Evolutionary conservation across 2,888 invertebrate species (phyloP).

Genomic region (Orthosia gothica): DNA sequence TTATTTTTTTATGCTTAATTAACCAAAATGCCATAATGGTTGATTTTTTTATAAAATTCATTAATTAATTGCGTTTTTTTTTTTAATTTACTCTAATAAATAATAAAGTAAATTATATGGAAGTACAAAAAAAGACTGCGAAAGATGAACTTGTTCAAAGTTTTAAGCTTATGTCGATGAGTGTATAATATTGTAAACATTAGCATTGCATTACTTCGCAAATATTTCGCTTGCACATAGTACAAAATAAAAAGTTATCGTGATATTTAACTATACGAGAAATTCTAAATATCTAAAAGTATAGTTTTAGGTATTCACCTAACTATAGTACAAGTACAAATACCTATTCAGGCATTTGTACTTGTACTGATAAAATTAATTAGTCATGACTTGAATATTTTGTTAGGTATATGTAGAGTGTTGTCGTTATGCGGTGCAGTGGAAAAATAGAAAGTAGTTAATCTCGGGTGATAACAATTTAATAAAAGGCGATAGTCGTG

Average conservation of each 20-base stretch:
- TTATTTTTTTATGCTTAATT: too few species aligned
- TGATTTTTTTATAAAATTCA: too few species aligned
- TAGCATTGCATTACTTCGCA: conserved; percentile 14
- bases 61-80: too few species aligned
- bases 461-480: conserved; percentile 74
- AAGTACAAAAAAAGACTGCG: too few species aligned
- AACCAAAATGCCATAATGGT: too few species aligned
- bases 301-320: too few species aligned
- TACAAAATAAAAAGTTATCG: conserved; percentile 11
- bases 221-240: conserved; percentile 6
- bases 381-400: conserved; percentile 42
- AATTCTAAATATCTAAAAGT: neutral
- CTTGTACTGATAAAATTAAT: conserved; percentile 64
- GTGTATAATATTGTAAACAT: neutral
- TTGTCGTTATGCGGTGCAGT: conserved; percentile 73
- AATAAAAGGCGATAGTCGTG: conserved; percentile 63
- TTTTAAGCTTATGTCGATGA: too few species aligned
- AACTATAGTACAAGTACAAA: too few species aligned
- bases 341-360: conserved; percentile 17
- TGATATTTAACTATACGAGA: neutral
- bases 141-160: too few species aligned
- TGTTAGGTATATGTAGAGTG: conserved; percentile 19
- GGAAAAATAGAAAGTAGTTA: conserved; percentile 78
- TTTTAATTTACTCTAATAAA: too few species aligned
- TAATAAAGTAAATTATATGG: too few species aligned